Percentiles rank a stretch among this genome's conserved stretches.
Evolutionary conservation across 2,888 invertebrate genomes (phyloP).

Genomic region (Nomada hirtipes): DNA sequence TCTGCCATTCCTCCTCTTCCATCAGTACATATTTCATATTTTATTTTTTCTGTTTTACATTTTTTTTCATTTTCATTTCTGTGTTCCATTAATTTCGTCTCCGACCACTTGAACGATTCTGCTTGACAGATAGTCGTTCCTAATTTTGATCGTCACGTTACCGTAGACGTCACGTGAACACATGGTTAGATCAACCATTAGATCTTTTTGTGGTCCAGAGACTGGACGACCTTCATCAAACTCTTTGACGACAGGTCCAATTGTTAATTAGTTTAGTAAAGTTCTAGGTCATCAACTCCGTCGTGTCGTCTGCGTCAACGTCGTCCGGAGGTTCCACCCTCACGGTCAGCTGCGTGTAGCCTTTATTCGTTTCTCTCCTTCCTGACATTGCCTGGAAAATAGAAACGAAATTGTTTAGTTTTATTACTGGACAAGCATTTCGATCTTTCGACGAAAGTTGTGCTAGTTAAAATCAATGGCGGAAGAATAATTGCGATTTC

Average conservation of each 20-base stretch:
- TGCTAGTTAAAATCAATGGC: too few species aligned
- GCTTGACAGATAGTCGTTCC: neutral
- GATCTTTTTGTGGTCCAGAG: constrained; percentile 49
- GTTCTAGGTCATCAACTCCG: constrained; percentile 81
- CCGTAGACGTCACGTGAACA: constrained; percentile 23
- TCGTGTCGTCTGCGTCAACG: constrained; percentile 80
- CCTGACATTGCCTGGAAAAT: constrained; percentile 77
- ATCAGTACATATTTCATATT: constrained; percentile 25
- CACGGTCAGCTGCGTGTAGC: constrained; percentile 81
- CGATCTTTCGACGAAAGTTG: too few species aligned
- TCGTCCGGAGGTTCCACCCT: constrained; percentile 81
- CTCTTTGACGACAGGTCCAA: constrained; percentile 59
- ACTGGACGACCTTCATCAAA: constrained; percentile 58
- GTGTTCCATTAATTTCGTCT: constrained; percentile 17
- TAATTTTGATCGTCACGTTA: constrained; percentile 38
- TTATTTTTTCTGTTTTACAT: constrained; percentile 21
- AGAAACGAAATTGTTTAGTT: too few species aligned
- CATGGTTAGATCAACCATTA: constrained; percentile 2
- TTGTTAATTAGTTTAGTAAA: constrained; percentile 50
- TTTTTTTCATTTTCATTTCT: constrained; percentile 21
- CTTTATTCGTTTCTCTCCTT: constrained; percentile 79
- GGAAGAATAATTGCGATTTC: too few species aligned
- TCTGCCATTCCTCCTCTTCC: constrained; percentile 32
- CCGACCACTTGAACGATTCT: constrained; percentile 32
- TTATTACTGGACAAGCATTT: too few species aligned